Conservation (phyloP, 2,113 vertebrate species). For the Serinus canaria region DNA sequence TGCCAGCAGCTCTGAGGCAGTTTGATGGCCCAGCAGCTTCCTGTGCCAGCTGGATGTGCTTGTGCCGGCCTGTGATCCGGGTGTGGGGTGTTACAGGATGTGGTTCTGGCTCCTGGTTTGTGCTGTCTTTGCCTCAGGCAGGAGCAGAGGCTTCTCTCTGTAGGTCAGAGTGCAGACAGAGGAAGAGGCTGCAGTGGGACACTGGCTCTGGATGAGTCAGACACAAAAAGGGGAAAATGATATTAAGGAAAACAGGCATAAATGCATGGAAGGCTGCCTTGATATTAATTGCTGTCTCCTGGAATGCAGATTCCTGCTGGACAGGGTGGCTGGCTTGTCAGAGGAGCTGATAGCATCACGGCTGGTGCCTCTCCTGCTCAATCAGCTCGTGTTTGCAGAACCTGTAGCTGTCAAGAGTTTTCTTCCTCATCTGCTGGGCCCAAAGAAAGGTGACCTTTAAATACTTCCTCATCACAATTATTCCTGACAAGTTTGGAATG, state of each 20-base stretch:
- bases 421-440: conserved; percentile 91
- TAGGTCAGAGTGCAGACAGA: neutral
- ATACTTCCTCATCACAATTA: neutral
- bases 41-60: neutral
- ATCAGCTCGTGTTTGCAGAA: conserved; percentile 93
- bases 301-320: conserved; percentile 85
- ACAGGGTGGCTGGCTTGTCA: conserved; percentile 87
- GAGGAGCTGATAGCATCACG: conserved; percentile 88
- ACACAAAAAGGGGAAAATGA: neutral
- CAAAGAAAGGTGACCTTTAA: conserved; percentile 86
- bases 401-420: conserved; percentile 97
- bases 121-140: neutral
- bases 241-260: neutral
- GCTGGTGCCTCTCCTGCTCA: conserved; percentile 91
- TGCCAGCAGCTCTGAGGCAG: neutral
- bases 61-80: neutral
- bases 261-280: neutral
- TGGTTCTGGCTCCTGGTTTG: neutral
- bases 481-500: neutral
- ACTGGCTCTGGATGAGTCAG: neutral
- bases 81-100: neutral
- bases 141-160: neutral
- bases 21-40: neutral
- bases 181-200: neutral
- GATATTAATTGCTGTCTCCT: neutral